Conservation (phyloP, 2,888 invertebrate species). For the Doris montereyensis region DNA sequence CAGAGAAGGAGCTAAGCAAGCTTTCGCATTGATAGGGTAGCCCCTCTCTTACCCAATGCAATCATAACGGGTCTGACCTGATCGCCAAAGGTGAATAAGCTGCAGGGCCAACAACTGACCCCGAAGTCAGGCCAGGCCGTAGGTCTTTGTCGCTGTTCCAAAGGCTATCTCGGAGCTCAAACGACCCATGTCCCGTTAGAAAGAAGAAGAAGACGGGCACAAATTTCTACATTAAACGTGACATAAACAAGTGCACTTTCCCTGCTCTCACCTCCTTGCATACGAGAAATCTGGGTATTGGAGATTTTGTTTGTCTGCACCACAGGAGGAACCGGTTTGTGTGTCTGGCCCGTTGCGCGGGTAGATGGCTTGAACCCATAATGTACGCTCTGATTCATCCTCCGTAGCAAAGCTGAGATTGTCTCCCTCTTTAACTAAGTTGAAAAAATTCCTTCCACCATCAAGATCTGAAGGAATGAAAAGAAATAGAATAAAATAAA, state of each 20-base stretch:
- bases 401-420: conserved; percentile 85
- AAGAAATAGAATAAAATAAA: background rate
- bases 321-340: conserved; percentile 95
- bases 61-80: too few relatives aligned
- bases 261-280: conserved; percentile 85
- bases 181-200: too few relatives aligned
- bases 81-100: too few relatives aligned
- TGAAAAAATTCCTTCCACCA: conserved; percentile 96
- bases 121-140: too few relatives aligned
- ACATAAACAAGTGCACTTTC: background rate
- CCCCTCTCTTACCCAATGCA: too few relatives aligned
- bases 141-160: too few relatives aligned
- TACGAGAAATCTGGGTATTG: conserved; percentile 84
- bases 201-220: background rate
- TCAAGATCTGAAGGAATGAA: conserved; percentile 81
- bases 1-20: too few relatives aligned
- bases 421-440: conserved; percentile 98
- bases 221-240: background rate
- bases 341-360: conserved; percentile 99
- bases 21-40: too few relatives aligned
- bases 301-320: conserved; percentile 76
- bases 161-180: too few relatives aligned
- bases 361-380: conserved; percentile 99
- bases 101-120: too few relatives aligned
- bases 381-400: conserved; percentile 91